Base-by-base conservation (phyloP, 2,113 vertebrate genomes). In the Scophthalmus maximus region DNA sequence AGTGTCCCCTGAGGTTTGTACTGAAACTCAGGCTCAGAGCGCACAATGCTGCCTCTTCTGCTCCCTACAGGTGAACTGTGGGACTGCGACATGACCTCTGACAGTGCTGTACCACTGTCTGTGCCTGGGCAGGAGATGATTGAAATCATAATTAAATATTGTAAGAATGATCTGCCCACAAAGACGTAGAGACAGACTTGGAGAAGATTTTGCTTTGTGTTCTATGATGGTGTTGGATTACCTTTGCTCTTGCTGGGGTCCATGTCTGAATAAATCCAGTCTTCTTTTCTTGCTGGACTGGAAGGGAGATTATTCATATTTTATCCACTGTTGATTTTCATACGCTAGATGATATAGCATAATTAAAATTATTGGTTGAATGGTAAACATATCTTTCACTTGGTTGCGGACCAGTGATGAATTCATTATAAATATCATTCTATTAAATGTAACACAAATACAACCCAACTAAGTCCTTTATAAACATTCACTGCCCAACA, bases 241-340 rank as follows among this genome's bases (percentile, higher is more conserved):
- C 92, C 88, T 91, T 86, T 91, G 49, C 38, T 89, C 25, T 67
- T 88, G 52, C 84, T 89, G 56, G 56, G 84, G 32, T 93, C 88
- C 72, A 91, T 80, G 78, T 93, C 90, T 79, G 89, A 87, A n/a
- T 92, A 91, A 65, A 91, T 93, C 92, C 93, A 92, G 84, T 94
- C 91, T 0, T 93, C 87, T 56, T 72, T 65, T 53, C 23, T 90
- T 49, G 66, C 20, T 68, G 63, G 66, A 73, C 70, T 75, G 18
- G 80, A 70, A 10, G 64, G 68, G 15, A 62, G 27, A 30, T 75
- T 61, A 22, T 25, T 67, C 47, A 42, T 15, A 65, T 50, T 73
- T 22, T 46, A 59, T 74, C 80, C 75, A 69, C 58, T 9, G 47
- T 22, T 30, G 56, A 57, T 67, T 60, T 88, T 67, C 51, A 49